A percentile compares a stretch with the other conserved stretches of the same genome.
Evolutionary conservation across 2,113 vertebrate species (phyloP).

Genomic region (Marcusenius ussheri): DNA sequence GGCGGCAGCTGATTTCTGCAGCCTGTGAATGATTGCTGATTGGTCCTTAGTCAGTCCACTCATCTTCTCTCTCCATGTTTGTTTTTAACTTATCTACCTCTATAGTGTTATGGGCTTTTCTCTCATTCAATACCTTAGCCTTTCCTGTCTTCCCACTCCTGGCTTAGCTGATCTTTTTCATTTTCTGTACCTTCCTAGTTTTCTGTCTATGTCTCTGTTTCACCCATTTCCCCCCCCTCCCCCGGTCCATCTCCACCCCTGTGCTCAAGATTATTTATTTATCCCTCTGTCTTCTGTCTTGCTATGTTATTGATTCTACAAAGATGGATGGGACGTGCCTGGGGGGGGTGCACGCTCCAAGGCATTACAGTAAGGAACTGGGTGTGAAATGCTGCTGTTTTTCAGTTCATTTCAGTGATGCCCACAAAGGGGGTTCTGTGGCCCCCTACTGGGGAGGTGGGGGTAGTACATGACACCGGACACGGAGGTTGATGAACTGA

Average conservation of each 20-base stretch:
- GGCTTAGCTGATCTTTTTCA: neutral
- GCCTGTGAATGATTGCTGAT: neutral
- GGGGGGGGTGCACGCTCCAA: neutral
- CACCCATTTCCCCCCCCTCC: neutral
- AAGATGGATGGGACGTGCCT: neutral
- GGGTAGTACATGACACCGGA: neutral
- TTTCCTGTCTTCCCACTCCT: neutral
- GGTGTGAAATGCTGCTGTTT: neutral
- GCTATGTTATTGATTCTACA: constrained; percentile 1
- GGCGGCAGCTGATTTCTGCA: neutral
- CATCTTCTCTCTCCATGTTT: neutral
- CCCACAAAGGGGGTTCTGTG: neutral
- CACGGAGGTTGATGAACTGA: neutral
- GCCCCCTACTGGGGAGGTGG: neutral
- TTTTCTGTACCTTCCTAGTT: neutral
- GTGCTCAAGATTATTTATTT: neutral
- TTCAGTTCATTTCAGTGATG: neutral
- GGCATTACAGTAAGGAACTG: neutral
- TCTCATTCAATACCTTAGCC: neutral
- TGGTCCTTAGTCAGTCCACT: neutral
- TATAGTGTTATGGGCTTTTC: neutral
- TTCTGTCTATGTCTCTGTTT: neutral
- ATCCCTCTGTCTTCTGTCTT: neutral
- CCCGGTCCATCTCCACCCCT: neutral
- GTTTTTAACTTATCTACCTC: neutral